Evolutionary conservation across 2,888 invertebrate species (phyloP), one percentile per base, ranked within the genome.

Genomic region (Nemurella pictetii): DNA sequence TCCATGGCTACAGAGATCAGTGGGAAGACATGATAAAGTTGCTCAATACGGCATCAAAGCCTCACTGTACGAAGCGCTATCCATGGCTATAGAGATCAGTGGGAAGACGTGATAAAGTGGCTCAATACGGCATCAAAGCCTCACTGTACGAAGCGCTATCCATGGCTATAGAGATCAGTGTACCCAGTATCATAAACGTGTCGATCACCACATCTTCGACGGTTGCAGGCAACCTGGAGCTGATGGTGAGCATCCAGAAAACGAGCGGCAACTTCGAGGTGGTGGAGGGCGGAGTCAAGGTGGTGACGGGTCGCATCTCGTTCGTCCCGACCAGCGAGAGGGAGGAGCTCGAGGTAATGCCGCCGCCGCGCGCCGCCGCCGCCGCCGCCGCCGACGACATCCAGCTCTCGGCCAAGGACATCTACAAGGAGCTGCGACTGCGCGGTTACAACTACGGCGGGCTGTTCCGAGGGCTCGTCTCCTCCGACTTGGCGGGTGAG

Each of bases 341-440:
- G 27, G 26, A 35, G 30, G 29, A 20, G 83, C 74, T 80, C 5
- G 4, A 80, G 1, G 26, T 80, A 36, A n/a, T n/a, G 29, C 29
- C 28, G 12, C 28, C 78, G 5, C 78, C 29, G 3, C 25, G 26
- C 0, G 2, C 0, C 75, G 0, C 75, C 4, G 20, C 20, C 30
- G 0, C 25, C 20, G 12, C 30, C 5, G 15, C 1, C n/a, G 29
- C n/a, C 9, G 83, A 36, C 29, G 2, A 35, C 7, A 80, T 85
- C 30, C 73, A 83, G 26, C 2, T 83, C 28, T 78, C 83, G 20
- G 26, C 84, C 20, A 75, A 74, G 27, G 95, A 95, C 89, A 92
- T 95, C 88, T 95, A 95, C 88, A 94, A 93, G 87, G 95, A 95
- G 88, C 90, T 96, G 78, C 91, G 93, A 86, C 92, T 96, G 0